Evolutionary conservation across 2,113 vertebrate species (phyloP).

Genomic region (Cyphomyrus plagiostoma): DNA sequence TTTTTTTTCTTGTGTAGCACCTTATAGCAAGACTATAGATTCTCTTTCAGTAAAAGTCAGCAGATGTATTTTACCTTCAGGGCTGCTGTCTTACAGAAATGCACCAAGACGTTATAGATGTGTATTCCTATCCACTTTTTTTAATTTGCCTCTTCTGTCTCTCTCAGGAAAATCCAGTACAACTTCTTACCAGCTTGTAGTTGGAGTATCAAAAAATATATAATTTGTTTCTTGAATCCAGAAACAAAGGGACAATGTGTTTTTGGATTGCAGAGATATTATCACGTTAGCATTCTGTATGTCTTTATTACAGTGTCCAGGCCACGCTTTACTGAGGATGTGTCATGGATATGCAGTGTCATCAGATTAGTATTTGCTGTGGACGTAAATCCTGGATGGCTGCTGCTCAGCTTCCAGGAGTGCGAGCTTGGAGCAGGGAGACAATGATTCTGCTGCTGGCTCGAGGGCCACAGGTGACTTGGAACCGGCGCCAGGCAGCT

Average conservation of each 20-base stretch:
- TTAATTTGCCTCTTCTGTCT: background rate
- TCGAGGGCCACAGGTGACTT: background rate
- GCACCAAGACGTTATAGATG: background rate
- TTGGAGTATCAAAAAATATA: constrained; percentile 24
- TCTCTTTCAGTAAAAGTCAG: background rate
- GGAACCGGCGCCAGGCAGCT: background rate
- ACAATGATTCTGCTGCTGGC: background rate
- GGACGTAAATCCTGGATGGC: background rate
- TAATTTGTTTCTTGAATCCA: background rate
- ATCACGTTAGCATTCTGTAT: background rate
- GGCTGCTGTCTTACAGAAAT: background rate
- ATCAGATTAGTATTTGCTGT: background rate
- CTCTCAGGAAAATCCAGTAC: constrained; percentile 49
- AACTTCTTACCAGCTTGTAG: constrained; percentile 18
- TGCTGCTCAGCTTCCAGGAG: background rate
- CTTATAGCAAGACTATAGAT: background rate
- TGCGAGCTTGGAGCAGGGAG: background rate
- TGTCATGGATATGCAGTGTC: background rate
- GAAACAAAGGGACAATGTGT: constrained; percentile 27
- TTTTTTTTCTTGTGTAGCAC: background rate
- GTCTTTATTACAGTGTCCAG: background rate
- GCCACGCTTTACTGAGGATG: background rate
- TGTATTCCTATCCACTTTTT: background rate
- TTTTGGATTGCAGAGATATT: constrained; percentile 26
- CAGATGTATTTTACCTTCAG: background rate